Percentiles rank a stretch among this genome's conserved stretches.
Conservation (phyloP, 2,113 vertebrate species). For the Coregonus clupeaformis region DNA sequence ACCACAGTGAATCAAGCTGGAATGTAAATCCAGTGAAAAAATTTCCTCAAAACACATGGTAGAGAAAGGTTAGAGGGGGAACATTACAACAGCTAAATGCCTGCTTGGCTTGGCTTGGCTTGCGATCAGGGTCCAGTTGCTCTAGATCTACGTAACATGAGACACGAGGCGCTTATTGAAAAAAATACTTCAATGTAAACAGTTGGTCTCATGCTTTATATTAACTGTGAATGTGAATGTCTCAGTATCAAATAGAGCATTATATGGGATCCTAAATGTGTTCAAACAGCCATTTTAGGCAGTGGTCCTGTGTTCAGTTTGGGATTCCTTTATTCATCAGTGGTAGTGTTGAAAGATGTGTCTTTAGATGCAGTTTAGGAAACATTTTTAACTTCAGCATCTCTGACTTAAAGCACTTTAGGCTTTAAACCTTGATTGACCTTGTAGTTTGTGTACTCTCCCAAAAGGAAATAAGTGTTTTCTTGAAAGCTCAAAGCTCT, state of each 20-base stretch:
- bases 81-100: constrained; percentile 25
- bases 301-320: not conserved
- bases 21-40: constrained; percentile 50
- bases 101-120: constrained; percentile 24
- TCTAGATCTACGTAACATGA: not conserved
- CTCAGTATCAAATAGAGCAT: not conserved
- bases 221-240: not conserved
- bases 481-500: constrained; percentile 18
- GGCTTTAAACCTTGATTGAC: not conserved
- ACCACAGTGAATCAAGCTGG: constrained; percentile 26
- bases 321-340: not conserved
- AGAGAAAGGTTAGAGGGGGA: not conserved
- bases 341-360: too few relatives aligned
- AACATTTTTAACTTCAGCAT: too few relatives aligned
- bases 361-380: too few relatives aligned
- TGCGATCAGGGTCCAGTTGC: constrained; percentile 19
- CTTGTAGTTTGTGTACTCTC: constrained; percentile 19
- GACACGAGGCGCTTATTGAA: not conserved
- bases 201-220: not conserved
- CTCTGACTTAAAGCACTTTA: too few relatives aligned
- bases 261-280: not conserved
- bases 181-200: constrained; percentile 19
- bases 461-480: constrained; percentile 10
- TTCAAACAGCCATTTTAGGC: constrained; percentile 34
- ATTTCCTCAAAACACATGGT: constrained; percentile 41